Base-by-base conservation (phyloP, 2,888 invertebrate species). In the Uloborus plumipes region DNA sequence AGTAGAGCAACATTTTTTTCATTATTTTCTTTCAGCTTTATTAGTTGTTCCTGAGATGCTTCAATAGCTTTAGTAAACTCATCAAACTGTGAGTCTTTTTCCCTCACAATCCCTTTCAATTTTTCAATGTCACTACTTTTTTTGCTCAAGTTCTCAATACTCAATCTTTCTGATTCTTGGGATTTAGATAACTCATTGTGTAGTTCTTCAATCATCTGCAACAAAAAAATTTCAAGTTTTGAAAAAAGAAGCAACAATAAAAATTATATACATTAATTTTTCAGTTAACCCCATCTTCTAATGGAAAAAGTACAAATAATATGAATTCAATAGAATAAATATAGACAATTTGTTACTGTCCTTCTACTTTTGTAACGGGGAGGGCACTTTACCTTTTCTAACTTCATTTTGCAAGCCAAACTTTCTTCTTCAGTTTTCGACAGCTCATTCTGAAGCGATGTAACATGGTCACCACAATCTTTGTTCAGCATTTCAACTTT, bases 11-110 rank as follows among this genome's bases (percentile, higher is more conserved):
- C 59, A 58, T 81, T 81, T 49, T 50, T 75, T 51, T 70, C 65
- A 64, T 66, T 71, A 31, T 71, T 26, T 39, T 75, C 70, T 22
- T 64, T 70, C 1, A 81, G 26, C n/a, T 58, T 15, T 14, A 50
- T 49, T 14, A 81, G 47, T 18, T 81, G 69, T 15, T 47, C 18
- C n/a, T 70, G 70, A 26, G 70, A 75, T 50, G 22, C 49, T 22
- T 75, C 59, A n/a, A 75, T 65, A 70, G 69, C 72, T 18, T 62
- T 47, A 39, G 72, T 64, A 14, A 83, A 39, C 20, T 77, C 83
- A 39, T 70, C 67, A 67, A 83, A 70, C 9, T 83, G 83, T 15
- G 61, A 31, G 22, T 77, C 83, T 47, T 77, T 83, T 69, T 83
- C 72, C 14, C 31, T 59, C 2, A 82, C 31, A 9, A 65, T 20